phyloP scores from a whole-genome alignment of 1,140 invertebrate genomes.

The Pissodes strobi region DNA sequence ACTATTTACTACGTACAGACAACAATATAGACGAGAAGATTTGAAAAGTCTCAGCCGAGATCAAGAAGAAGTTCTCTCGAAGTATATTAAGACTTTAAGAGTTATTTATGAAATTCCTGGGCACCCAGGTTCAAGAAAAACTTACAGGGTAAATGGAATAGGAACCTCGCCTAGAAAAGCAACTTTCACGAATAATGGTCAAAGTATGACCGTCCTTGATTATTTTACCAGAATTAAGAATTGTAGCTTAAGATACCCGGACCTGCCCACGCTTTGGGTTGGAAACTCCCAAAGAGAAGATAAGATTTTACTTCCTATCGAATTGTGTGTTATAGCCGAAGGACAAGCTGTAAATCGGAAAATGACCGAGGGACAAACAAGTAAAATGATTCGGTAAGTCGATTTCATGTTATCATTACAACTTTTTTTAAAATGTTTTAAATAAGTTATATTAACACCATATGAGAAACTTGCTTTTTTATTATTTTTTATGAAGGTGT shows the following conservation, averaged over 20 bases:
- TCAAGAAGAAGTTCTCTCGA: slow-evolving; percentile 19
- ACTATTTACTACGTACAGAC: slow-evolving; percentile 19
- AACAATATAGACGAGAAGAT: background rate
- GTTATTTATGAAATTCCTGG: slow-evolving; percentile 60
- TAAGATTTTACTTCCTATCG: slow-evolving; percentile 63
- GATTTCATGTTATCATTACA: too few relatives aligned
- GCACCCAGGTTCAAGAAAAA: slow-evolving; percentile 52
- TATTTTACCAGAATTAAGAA: slow-evolving; percentile 60
- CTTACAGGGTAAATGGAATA: slow-evolving; percentile 61
- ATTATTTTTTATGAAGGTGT: too few relatives aligned
- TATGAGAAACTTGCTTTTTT: too few relatives aligned
- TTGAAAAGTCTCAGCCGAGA: background rate
- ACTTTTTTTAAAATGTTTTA: too few relatives aligned
- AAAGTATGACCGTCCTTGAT: slow-evolving; percentile 55
- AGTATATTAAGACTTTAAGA: slow-evolving; percentile 40
- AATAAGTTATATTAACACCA: too few relatives aligned
- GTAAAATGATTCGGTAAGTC: slow-evolving; percentile 65
- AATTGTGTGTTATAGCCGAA: slow-evolving; percentile 64
- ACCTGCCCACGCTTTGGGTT: slow-evolving; percentile 66
- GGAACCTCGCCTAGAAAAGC: slow-evolving; percentile 46
- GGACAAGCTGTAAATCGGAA: slow-evolving; percentile 64
- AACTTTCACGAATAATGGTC: slow-evolving; percentile 54
- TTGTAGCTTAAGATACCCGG: slow-evolving; percentile 59
- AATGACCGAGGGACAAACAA: slow-evolving; percentile 63
- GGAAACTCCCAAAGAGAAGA: slow-evolving; percentile 57